phyloP scores from a whole-genome alignment of 2,888 invertebrate genomes.

The Nudaria mundana region DNA sequence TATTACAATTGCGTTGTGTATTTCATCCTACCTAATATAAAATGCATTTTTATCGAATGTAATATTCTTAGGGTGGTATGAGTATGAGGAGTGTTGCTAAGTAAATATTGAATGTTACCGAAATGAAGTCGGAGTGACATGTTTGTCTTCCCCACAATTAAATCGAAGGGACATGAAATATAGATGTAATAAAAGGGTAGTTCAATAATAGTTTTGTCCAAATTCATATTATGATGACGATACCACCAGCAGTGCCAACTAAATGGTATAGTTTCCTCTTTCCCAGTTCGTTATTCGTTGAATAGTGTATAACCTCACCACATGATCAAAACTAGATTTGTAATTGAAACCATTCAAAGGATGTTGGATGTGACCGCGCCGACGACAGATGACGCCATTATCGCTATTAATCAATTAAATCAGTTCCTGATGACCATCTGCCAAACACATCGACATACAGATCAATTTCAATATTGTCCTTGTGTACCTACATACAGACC shows the following conservation, averaged over 20 bases:
- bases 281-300: too few relatives aligned
- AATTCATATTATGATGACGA: too few relatives aligned
- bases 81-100: neutral
- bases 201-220: too few relatives aligned
- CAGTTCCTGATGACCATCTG: neutral
- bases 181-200: neutral
- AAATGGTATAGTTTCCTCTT: too few relatives aligned
- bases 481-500: neutral
- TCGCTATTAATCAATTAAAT: neutral
- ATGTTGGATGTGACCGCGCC: neutral
- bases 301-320: too few relatives aligned
- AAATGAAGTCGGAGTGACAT: slow-evolving; percentile 11
- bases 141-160: slow-evolving; percentile 28
- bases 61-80: slow-evolving; percentile 5
- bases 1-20: too few relatives aligned
- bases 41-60: too few relatives aligned
- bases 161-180: neutral
- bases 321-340: neutral
- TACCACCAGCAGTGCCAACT: too few relatives aligned
- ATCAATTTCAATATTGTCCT: neutral
- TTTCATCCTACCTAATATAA: too few relatives aligned
- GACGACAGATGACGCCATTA: neutral
- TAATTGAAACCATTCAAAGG: neutral
- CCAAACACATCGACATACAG: neutral
- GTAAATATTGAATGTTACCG: slow-evolving; percentile 6